Evolutionary conservation across 2,113 vertebrate species (phyloP).

Genomic region (Climacteris rufus): DNA sequence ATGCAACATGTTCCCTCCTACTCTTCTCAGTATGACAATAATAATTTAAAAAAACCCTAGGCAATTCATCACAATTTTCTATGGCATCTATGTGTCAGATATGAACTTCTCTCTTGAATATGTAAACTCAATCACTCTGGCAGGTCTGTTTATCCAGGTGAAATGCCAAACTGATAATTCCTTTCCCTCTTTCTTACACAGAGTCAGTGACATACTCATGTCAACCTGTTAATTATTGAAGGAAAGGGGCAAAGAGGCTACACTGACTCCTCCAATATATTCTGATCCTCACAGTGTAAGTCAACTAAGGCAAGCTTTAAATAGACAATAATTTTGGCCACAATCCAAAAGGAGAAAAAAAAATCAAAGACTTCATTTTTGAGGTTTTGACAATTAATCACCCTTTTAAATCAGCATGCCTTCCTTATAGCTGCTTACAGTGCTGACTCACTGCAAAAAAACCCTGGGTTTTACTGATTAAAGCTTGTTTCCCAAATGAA

Average conservation of each 20-base stretch:
- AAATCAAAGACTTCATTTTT: background rate
- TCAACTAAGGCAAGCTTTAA: background rate
- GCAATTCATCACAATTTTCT: constrained; percentile 18
- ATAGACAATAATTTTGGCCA: background rate
- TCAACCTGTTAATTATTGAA: background rate
- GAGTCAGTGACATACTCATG: background rate
- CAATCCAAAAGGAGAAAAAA: background rate
- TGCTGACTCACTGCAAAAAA: background rate
- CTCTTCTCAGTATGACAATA: background rate
- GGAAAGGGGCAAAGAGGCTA: background rate
- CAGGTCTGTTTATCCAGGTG: background rate
- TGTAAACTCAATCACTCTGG: background rate
- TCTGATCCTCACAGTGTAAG: background rate
- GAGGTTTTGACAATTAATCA: background rate
- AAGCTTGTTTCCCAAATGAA: background rate
- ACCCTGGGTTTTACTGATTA: background rate
- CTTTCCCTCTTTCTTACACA: background rate
- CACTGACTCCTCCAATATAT: background rate
- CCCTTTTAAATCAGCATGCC: background rate
- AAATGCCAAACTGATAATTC: constrained; percentile 9
- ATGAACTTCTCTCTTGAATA: background rate
- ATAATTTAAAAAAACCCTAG: background rate
- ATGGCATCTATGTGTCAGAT: background rate
- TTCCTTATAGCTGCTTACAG: background rate
- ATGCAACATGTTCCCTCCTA: background rate